phyloP scores from a whole-genome alignment of 1,140 invertebrate species.

The Carcinoscorpius rotundicauda region DNA sequence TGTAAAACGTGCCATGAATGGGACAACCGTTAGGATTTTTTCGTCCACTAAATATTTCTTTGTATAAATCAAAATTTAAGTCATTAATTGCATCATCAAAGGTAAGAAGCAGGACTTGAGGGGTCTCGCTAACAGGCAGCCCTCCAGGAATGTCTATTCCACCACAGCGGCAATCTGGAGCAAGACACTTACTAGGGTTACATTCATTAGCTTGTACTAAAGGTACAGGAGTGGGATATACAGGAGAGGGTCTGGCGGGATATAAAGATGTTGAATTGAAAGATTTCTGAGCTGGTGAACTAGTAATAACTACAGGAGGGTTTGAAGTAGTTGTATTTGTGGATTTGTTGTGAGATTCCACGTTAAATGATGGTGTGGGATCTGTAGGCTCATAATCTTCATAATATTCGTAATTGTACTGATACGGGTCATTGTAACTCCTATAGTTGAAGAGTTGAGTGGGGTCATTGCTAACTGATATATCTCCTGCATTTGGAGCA shows the following conservation, averaged over 20 bases:
- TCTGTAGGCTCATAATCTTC: conserved; percentile 5
- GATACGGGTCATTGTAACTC: no score
- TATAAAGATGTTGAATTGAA: no score
- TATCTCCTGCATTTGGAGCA: no score
- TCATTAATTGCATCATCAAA: conserved; percentile 93
- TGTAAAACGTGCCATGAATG: conserved; percentile 90
- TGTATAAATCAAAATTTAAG: conserved; percentile 79
- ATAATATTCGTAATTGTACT: no score
- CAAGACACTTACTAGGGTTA: conserved; percentile 67
- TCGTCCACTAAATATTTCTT: conserved; percentile 73
- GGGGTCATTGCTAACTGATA: no score
- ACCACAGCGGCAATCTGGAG: conserved; percentile 83
- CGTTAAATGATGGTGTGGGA: conserved; percentile 6
- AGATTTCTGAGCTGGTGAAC: not conserved
- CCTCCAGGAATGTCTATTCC: conserved; percentile 75
- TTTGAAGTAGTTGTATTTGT: not conserved
- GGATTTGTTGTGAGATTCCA: conserved; percentile 9
- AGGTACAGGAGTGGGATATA: conserved; percentile 21
- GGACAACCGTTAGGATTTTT: conserved; percentile 83
- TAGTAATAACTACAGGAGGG: not conserved
- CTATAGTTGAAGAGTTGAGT: no score
- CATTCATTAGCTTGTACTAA: conserved; percentile 63
- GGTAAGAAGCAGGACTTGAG: conserved; percentile 81
- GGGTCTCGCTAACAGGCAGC: conserved; percentile 61
- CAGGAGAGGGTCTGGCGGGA: conserved; percentile 13